Base-by-base conservation (phyloP, 2,888 invertebrate species). In the Neocrepidodera transversa region DNA sequence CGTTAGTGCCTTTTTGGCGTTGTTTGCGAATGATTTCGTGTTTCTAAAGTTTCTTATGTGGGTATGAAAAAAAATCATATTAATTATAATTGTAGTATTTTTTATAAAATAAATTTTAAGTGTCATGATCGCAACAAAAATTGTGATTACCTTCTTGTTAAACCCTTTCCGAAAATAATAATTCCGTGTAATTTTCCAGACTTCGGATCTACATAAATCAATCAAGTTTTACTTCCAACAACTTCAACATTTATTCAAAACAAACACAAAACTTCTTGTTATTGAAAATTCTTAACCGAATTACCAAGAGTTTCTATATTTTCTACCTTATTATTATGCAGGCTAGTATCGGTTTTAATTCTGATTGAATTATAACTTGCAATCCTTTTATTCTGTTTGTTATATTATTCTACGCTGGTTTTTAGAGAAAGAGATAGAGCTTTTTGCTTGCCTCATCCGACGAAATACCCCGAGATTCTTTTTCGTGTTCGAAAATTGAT, bases 401-500 rank as follows among this genome's bases (percentile, higher is more conserved):
- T 67, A 60, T 64, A 64, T 67, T 64, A 68, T 66, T 64, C 58
- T 42, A 45, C 47, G 61, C 50, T 28, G 45, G 14, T 8, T 28
- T 14, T 28, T 13, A 43, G 30, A 42, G 13, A 32, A 17, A n/a
- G n/a, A n/a, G n/a, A n/a, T n/a, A n/a, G n/a, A n/a, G n/a, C n/a
- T n/a, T n/a, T n/a, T n/a, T n/a, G n/a, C n/a, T 11, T 18, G 36
- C 28, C 16, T 51, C 26, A 10, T 30, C 30, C 28, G 28, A 60
- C 59, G 60, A 67, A 66, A 69, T 64, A 64, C 61, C 48, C 60
- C 54, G 58, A 58, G 59, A 63, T 77, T 78, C 77, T 78, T 78
- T 78, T 78, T 74, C 78, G 72, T 76, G 75, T 78, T 78, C 76
- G 75, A 76, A 78, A 79, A 79, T 79, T 79, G 78, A 79, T 79